Percentiles rank a stretch among this genome's conserved stretches.
phyloP scores from a whole-genome alignment of 1,140 invertebrate species.

The Zophobas morio region DNA sequence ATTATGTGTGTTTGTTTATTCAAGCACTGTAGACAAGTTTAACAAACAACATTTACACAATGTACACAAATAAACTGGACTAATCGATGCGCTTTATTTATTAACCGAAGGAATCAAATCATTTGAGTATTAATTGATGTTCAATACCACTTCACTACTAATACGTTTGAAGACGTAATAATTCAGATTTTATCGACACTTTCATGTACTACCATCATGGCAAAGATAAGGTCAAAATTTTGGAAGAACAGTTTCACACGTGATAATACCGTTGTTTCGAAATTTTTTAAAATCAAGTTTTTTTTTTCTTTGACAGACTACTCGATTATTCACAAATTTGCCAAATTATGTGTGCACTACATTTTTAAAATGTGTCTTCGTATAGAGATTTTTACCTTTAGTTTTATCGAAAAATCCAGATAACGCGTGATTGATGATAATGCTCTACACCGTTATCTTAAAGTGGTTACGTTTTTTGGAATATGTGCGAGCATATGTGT shows the following conservation, averaged over 20 bases:
- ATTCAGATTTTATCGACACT: too few species aligned
- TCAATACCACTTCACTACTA: conserved; percentile 23
- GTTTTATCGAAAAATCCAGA: not conserved
- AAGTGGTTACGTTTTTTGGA: not conserved
- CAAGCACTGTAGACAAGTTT: conserved; percentile 25
- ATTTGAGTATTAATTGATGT: conserved; percentile 5
- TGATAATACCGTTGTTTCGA: too few species aligned
- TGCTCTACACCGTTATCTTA: conserved; percentile 1
- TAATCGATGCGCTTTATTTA: conserved; percentile 32
- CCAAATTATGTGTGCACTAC: too few species aligned
- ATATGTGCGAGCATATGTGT: too few species aligned
- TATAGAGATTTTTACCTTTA: too few species aligned
- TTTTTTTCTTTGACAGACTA: too few species aligned
- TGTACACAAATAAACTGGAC: conserved; percentile 18
- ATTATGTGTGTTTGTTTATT: conserved; percentile 31
- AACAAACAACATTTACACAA: conserved; percentile 10
- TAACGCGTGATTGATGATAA: not conserved
- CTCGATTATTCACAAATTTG: too few species aligned
- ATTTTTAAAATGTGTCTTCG: too few species aligned
- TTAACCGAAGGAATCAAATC: conserved; percentile 35
- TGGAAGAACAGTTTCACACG: not conserved
- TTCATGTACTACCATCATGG: too few species aligned
- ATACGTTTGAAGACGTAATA: not conserved
- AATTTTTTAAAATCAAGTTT: too few species aligned
- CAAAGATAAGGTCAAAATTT: not conserved